Evolutionary conservation across 2,888 invertebrate genomes (phyloP), one percentile per base, ranked within the genome.

Genomic region (Napeogenes sylphis): DNA sequence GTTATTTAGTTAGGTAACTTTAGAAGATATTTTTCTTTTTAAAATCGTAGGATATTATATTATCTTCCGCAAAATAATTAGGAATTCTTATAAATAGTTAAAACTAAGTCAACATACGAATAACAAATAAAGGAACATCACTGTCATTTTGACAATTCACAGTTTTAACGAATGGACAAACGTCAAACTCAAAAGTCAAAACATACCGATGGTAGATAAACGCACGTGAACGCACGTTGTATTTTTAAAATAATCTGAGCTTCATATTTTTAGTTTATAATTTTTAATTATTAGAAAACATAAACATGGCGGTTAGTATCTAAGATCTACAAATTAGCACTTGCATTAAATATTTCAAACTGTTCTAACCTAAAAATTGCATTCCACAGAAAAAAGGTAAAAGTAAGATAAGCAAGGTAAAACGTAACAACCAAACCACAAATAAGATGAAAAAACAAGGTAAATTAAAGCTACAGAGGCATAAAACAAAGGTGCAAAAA

Each of bases 401-500:
- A 78, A 71, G 78, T 47, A 92, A 91, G 74, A 90, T 92, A 1
- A 92, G 92, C 68, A 91, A 89, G 72, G 83, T 91, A 6, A 93
- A 93, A 69, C 84, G 87, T 67, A 92, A 90, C 69, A 92, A 92
- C 70, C 92, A 92, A 65, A 92, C 91, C 2, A 91, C 91, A 2
- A 92, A 92, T 64, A 92, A 92, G 68, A 86, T 92, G 83, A 86
- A 87, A 62, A 91, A 91, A 67, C 91, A 91, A 69, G 92, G 92
- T 2, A 91, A 91, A 69, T 67, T 91, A 56, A 91, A 87, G 70
- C 80, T 86, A 1, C 90, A 91, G 69, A 80, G 91, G 66, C 90
- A 91, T 68, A 82, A 76, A 59, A 69, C 76, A 1, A 91, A 86
- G 65, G 70, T 80, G 0, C 87, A 82, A 63, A 86, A 85, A 69